A percentile compares a stretch with the other conserved stretches of the same genome.
phyloP scores from a whole-genome alignment of 2,797 vertebrate species.

The Phoebastria nigripes region DNA sequence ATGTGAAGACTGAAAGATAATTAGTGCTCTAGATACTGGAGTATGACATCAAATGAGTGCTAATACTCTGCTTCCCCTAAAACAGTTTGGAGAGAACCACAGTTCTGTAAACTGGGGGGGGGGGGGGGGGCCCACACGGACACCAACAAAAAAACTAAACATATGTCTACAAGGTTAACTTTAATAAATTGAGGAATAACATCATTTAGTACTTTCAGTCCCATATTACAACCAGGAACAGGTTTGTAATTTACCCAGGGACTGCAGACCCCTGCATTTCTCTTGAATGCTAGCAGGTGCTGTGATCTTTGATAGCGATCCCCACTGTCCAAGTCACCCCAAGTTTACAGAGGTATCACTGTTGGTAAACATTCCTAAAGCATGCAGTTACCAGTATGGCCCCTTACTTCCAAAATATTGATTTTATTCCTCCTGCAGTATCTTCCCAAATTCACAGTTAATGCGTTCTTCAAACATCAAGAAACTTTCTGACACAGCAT shows the following conservation, averaged over 20 bases:
- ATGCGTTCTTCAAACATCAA: not conserved
- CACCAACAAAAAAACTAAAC: not conserved
- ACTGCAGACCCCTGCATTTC: not conserved
- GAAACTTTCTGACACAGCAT: not conserved
- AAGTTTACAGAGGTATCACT: not conserved
- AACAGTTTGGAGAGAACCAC: not conserved
- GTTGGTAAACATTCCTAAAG: not conserved
- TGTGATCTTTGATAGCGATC: not conserved
- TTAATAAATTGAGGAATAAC: not conserved
- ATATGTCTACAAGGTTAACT: not conserved
- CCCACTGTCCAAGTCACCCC: too few species aligned
- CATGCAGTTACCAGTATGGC: not conserved
- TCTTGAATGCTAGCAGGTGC: not conserved
- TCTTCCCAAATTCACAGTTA: not conserved
- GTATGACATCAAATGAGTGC: accelerated
- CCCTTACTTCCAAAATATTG: not conserved
- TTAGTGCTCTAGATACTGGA: not conserved
- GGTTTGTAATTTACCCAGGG: not conserved
- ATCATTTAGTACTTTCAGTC: not conserved
- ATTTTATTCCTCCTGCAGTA: not conserved
- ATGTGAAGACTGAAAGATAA: not conserved
- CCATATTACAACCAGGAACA: not conserved
- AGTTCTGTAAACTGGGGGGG: not conserved
- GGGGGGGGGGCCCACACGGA: too few species aligned
- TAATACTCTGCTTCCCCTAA: not conserved